Base-by-base conservation (phyloP, 2,797 vertebrate species). In the Botia kubotai region DNA sequence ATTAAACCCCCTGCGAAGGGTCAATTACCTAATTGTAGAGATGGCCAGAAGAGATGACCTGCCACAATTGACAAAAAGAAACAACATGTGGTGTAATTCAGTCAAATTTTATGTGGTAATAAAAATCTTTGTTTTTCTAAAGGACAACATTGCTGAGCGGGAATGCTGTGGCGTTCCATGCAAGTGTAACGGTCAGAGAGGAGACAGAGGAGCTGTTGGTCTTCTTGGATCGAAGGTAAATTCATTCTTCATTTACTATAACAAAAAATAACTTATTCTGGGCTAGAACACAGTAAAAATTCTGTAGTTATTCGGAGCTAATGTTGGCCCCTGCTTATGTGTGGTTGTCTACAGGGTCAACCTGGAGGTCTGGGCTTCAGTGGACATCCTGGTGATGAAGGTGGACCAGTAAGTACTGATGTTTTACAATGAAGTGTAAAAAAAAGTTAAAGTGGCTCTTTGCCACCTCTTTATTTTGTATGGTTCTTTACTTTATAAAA, bases 351-450 rank as follows among this genome's bases (percentile, higher is more conserved):
- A 76, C 70, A 99, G 98, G 98, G 97, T 48, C 52, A 85, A 77
- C 77, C 96, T 0, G 98, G 98, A 71, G 94, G 90, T 21, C 83
- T 92, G 11, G 98, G 98, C 86, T 97, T 96, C 0, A 92, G 93
- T 86, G 98, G 98, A 26, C 98, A 98, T 82, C 97, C 98, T 29
- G 98, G 98, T 65, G 97, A 99, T 71, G 98, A 99, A 92, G 98
- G 98, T 23, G 97, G 97, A 89, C 95, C 97, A 14, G 98, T 99
- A 87, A 95, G 97, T 94, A 72, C 36, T 2, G 17, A 23, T 36
- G 52, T n/a, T n/a, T 71, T 43, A 26, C 3, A 23, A 11, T 65
- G n/a, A 23, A 26, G n/a, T 52, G 17, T 23, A 21, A 53, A 62
- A 36, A 33, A 12, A 46, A 33, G 33, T 46, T 3, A 29, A 46